phyloP scores from a whole-genome alignment of 2,113 vertebrate species.

The Chionomys nivalis region DNA sequence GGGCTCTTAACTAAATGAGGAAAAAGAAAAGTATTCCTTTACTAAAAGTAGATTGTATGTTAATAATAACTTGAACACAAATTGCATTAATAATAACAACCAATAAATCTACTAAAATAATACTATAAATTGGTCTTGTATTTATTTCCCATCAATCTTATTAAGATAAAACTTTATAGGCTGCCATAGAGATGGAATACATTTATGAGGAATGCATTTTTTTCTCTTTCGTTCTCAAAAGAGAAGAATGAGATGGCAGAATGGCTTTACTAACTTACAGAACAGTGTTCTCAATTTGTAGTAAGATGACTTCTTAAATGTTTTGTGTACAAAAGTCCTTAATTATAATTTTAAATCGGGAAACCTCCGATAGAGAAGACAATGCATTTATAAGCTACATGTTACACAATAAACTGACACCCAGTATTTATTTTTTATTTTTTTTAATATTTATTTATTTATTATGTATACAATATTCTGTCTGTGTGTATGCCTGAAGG shows the following conservation, averaged over 20 bases:
- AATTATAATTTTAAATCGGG: conserved; percentile 45
- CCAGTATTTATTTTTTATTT: conserved; percentile 1
- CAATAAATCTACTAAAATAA: not conserved
- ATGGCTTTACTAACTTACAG: conserved; percentile 1
- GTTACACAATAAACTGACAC: not conserved
- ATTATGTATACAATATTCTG: too few species aligned
- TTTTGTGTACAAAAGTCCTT: not conserved
- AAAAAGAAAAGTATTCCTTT: not conserved
- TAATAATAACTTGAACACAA: not conserved
- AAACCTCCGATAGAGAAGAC: not conserved
- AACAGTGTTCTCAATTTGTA: not conserved
- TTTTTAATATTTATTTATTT: too few species aligned
- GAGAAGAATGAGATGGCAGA: not conserved
- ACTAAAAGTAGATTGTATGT: not conserved
- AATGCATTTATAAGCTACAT: not conserved
- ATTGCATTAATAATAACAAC: not conserved
- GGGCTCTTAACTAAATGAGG: not conserved
- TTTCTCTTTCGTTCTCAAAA: conserved; percentile 32
- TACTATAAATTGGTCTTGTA: conserved; percentile 15
- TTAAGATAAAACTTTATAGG: not conserved
- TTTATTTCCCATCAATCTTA: conserved; percentile 1
- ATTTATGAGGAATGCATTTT: not conserved
- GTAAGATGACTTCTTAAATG: conserved; percentile 37
- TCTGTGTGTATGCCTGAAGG: too few species aligned
- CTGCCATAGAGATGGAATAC: not conserved